Evolutionary conservation across 2,888 invertebrate species (phyloP).

Genomic region (Quadriops clusia): DNA sequence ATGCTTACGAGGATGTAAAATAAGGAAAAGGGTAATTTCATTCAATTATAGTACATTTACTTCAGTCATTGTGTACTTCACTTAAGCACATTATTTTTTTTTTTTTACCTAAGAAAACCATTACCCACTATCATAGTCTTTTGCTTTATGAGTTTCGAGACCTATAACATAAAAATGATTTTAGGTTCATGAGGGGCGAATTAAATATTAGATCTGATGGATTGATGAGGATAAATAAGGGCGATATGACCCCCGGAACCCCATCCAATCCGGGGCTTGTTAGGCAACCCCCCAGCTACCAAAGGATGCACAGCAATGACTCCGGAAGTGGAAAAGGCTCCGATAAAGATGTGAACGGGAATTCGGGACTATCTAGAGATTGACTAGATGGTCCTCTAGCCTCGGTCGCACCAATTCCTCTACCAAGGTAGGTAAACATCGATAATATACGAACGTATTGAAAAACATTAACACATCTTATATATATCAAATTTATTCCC

Average conservation of each 20-base stretch:
- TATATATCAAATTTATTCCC: too few species aligned
- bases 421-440: conserved; percentile 23
- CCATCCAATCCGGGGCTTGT: conserved; percentile 57
- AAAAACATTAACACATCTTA: too few species aligned
- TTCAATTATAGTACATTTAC: too few species aligned
- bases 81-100: too few species aligned
- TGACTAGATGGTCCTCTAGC: conserved; percentile 70
- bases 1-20: too few species aligned
- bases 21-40: too few species aligned
- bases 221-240: conserved; percentile 35
- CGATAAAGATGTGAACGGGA: conserved; percentile 54
- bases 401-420: conserved; percentile 33
- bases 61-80: too few species aligned
- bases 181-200: conserved; percentile 87
- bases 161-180: background rate
- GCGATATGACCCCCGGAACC: conserved; percentile 58
- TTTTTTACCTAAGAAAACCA: too few species aligned
- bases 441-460: too few species aligned
- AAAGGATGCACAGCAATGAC: conserved; percentile 79
- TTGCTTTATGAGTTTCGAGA: background rate
- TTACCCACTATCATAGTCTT: too few species aligned
- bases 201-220: conserved; percentile 42
- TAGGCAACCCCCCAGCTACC: conserved; percentile 62
- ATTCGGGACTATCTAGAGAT: conserved; percentile 46
- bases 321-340: conserved; percentile 54